These are phyloP conservation scores for Meiosimyza platycephala DNA, from an alignment of 2,888 invertebrate genomes.

Conservation along the genomic window DNA sequence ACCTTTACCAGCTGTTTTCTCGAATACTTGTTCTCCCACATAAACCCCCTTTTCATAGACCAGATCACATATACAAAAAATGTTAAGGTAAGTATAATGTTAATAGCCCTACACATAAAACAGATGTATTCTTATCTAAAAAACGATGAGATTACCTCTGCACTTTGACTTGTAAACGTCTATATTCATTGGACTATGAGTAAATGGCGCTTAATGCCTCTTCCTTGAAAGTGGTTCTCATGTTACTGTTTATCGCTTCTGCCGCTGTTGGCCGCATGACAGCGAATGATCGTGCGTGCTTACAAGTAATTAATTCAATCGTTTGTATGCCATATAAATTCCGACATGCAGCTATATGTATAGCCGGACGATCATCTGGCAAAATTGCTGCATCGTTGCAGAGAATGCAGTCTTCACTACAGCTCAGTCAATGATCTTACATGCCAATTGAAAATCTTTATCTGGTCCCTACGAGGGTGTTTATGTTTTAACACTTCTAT, in stretches of 20 bases:
- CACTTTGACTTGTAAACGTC: no score
- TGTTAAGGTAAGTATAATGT: no score
- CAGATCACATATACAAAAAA: no score
- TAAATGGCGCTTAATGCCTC: slow-evolving; percentile 5
- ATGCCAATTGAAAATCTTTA: background rate
- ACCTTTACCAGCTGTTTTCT: no score
- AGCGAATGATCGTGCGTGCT: slow-evolving; percentile 42
- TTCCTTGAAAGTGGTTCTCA: background rate
- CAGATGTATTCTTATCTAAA: no score
- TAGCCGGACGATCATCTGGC: background rate
- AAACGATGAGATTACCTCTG: no score
- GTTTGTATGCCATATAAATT: slow-evolving; percentile 60
- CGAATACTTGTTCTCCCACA: no score
- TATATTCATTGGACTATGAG: background rate
- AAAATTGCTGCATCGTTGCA: background rate
- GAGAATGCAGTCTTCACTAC: no score
- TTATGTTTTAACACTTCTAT: slow-evolving; percentile 25
- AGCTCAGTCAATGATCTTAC: background rate
- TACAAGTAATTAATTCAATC: slow-evolving; percentile 50
- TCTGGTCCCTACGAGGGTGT: background rate
- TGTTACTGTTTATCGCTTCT: background rate
- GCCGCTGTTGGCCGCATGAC: background rate
- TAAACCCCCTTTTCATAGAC: no score
- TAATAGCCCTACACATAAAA: no score
- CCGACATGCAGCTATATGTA: slow-evolving; percentile 50